Conservation (phyloP, 2,888 invertebrate species). For the Thecophora atra region DNA sequence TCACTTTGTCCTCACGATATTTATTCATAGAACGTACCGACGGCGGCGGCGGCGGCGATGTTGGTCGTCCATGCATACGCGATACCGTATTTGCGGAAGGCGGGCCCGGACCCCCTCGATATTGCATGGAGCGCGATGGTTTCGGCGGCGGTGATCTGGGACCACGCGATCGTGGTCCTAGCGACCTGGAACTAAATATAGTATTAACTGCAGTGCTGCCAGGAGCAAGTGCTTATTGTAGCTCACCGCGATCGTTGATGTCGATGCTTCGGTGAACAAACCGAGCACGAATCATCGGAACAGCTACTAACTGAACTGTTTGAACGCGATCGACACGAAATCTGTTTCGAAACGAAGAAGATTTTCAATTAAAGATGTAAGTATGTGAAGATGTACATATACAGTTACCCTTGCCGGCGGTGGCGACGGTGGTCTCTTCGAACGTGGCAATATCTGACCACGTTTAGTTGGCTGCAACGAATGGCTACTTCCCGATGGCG, state of each 20-base stretch:
- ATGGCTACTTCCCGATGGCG: conserved; percentile 52
- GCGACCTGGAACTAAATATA: conserved; percentile 70
- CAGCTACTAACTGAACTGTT: conserved; percentile 83
- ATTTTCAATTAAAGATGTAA: conserved; percentile 8
- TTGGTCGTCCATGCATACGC: conserved; percentile 60
- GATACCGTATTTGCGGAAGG: conserved; percentile 51
- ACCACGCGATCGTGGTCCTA: conserved; percentile 64
- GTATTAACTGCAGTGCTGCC: neutral
- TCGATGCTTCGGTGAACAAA: conserved; percentile 75
- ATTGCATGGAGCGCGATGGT: conserved; percentile 56
- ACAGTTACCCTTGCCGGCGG: conserved; percentile 65
- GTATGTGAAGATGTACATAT: neutral
- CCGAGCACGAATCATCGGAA: conserved; percentile 85
- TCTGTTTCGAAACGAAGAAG: conserved; percentile 44
- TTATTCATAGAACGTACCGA: conserved; percentile 55
- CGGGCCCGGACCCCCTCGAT: conserved; percentile 54
- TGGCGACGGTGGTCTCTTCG: conserved; percentile 66
- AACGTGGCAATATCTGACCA: conserved; percentile 62
- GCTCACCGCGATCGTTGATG: conserved; percentile 64
- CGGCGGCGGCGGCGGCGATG: conserved; percentile 58
- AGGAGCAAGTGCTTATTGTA: neutral
- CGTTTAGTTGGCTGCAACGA: conserved; percentile 55
- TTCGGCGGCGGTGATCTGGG: conserved; percentile 65
- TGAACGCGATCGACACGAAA: conserved; percentile 72
- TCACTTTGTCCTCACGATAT: conserved; percentile 61